These are phyloP conservation scores for Psittacula cyanocephala DNA, from an alignment of 2,113 vertebrate genomes.

Conservation along the genomic window DNA sequence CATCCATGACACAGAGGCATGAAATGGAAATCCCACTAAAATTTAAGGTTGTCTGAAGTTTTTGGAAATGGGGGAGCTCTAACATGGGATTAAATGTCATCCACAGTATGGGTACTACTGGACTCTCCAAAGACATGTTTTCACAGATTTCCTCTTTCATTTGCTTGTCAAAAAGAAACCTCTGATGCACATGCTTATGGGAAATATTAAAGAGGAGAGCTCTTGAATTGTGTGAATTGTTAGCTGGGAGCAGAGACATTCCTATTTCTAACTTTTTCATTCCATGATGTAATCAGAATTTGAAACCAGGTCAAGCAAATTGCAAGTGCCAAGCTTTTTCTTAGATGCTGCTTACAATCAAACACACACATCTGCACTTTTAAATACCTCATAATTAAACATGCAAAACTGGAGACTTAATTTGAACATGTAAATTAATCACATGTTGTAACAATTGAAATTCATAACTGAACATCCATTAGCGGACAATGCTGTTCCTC, in stretches of 20 bases:
- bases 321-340: slow-evolving; percentile 11
- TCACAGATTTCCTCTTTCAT: not conserved
- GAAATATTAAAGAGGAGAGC: not conserved
- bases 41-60: not conserved
- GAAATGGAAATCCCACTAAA: slow-evolving; percentile 16
- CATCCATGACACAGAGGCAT: not conserved
- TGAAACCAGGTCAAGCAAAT: slow-evolving; percentile 55
- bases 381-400: slow-evolving; percentile 66
- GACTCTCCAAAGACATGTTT: not conserved
- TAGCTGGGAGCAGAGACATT: slow-evolving; percentile 32
- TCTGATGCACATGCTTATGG: not conserved
- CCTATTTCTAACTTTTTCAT: slow-evolving; percentile 14
- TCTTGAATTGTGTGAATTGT: slow-evolving; percentile 15
- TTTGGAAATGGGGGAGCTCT: not conserved
- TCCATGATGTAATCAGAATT: slow-evolving; percentile 66
- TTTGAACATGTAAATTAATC: slow-evolving; percentile 71
- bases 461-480: slow-evolving; percentile 62
- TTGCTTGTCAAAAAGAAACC: not conserved
- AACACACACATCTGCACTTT: slow-evolving; percentile 10
- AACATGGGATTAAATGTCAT: not conserved
- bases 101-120: not conserved
- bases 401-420: slow-evolving; percentile 64
- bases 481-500: slow-evolving; percentile 58
- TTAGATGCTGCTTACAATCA: slow-evolving; percentile 41
- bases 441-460: slow-evolving; percentile 62